phyloP scores from a whole-genome alignment of 1,140 invertebrate species.

The Dreissena polymorpha region DNA sequence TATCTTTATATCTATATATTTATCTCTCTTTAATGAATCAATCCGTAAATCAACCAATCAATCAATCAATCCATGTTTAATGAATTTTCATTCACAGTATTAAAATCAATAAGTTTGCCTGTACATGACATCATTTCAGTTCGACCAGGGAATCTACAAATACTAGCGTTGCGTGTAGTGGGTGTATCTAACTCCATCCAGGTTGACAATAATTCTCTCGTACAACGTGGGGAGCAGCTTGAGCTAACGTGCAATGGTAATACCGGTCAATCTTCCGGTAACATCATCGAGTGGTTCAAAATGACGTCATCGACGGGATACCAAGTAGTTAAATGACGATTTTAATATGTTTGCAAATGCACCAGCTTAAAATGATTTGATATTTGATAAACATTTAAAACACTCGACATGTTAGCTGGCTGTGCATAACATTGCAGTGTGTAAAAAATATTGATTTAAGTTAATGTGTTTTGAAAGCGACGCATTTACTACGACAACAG shows the following conservation, averaged over 20 bases:
- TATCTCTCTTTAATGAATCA: too few relatives aligned
- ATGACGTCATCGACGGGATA: neutral
- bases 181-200: neutral
- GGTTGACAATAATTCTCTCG: neutral
- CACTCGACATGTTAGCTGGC: neutral
- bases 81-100: too few relatives aligned
- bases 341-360: neutral
- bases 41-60: too few relatives aligned
- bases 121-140: neutral
- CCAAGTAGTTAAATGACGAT: neutral
- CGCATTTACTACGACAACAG: neutral
- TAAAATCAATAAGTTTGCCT: too few relatives aligned
- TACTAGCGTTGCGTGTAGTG: neutral
- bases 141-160: neutral
- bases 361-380: neutral
- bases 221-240: constrained; percentile 1
- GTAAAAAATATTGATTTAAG: neutral
- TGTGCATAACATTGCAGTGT: neutral
- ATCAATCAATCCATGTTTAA: too few relatives aligned
- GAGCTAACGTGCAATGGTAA: neutral
- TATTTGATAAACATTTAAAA: neutral
- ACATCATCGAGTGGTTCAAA: neutral
- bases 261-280: neutral
- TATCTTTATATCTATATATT: too few relatives aligned
- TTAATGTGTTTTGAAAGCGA: neutral